A percentile compares a stretch with the other conserved stretches of the same genome.
These are phyloP conservation scores for Mesorhabditis spiculigera DNA, from an alignment of 2,888 invertebrate species.

Conservation along the genomic window DNA sequence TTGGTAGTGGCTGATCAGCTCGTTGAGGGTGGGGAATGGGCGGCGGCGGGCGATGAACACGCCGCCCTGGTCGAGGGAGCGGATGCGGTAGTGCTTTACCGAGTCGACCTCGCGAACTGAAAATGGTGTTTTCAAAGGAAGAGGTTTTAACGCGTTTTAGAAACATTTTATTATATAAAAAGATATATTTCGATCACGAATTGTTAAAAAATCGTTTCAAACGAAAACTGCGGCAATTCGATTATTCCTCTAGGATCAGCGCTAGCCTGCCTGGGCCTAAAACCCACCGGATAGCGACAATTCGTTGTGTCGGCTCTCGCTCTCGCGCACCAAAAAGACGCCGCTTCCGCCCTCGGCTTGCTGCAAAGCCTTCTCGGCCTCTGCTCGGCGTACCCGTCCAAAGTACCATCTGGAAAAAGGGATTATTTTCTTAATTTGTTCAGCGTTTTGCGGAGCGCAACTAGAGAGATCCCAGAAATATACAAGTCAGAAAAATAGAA, in stretches of 20 bases:
- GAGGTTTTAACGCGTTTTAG: no score
- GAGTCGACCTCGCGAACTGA: slow-evolving; percentile 96
- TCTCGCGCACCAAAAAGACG: slow-evolving; percentile 95
- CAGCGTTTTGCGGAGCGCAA: no score
- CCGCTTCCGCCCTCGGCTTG: slow-evolving; percentile 97
- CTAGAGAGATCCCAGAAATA: no score
- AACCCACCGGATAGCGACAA: slow-evolving; percentile 88
- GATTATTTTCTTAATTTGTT: no score
- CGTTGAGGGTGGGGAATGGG: slow-evolving; percentile 92
- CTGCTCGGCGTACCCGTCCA: slow-evolving; percentile 97
- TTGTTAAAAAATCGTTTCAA: slow-evolving; percentile 9
- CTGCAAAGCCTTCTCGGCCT: slow-evolving; percentile 95
- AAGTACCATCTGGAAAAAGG: slow-evolving; percentile 89
- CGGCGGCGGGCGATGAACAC: slow-evolving; percentile 97
- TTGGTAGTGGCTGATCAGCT: slow-evolving; percentile 94
- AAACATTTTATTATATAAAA: no score
- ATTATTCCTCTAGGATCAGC: background rate
- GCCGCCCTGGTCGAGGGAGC: slow-evolving; percentile 94
- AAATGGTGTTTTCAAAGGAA: slow-evolving; percentile 49
- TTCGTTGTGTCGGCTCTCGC: slow-evolving; percentile 96
- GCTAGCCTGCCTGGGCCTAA: background rate
- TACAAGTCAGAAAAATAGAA: no score
- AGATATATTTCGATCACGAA: background rate
- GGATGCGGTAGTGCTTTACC: slow-evolving; percentile 96
- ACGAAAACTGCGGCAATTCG: background rate